Percentiles rank a stretch among this genome's conserved stretches.
phyloP scores from a whole-genome alignment of 2,113 vertebrate genomes.

The Zootoca vivipara region DNA sequence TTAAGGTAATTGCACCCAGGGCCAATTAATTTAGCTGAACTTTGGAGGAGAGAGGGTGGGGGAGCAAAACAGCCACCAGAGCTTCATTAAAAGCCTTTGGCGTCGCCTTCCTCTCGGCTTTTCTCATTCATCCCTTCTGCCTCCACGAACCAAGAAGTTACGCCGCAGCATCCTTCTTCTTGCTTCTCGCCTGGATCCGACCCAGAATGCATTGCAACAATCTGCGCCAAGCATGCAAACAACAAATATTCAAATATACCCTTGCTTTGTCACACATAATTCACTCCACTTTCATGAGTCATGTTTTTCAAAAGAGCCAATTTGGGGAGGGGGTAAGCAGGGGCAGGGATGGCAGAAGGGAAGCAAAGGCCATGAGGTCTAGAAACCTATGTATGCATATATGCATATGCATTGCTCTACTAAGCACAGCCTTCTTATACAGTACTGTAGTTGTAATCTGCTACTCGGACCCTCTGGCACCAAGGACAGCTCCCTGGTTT shows the following conservation, averaged over 20 bases:
- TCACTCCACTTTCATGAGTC: neutral
- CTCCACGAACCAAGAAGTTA: no score
- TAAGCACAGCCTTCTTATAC: neutral
- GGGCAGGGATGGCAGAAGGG: neutral
- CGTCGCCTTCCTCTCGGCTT: rapidly evolving
- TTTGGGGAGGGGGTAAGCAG: no score
- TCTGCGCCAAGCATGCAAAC: neutral
- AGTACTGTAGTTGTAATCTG: no score
- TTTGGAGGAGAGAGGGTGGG: constrained; percentile 31
- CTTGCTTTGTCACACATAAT: neutral
- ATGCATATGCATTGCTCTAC: no score
- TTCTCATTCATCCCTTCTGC: neutral
- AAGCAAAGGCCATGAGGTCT: neutral
- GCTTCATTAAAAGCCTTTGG: neutral
- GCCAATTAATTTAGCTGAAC: constrained; percentile 50
- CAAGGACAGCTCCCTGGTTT: neutral
- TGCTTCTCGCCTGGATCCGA: neutral
- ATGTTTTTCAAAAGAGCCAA: neutral
- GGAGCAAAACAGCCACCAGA: neutral
- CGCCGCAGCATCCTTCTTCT: no score
- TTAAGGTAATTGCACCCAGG: constrained; percentile 67
- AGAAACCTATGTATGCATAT: neutral
- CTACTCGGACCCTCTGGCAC: neutral
- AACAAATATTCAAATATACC: no score
- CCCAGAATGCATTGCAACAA: neutral